Evolutionary conservation across 92 coral and sea anemone species (phyloP), one percentile per base, ranked within the genome.

Genomic region (Pocillopora meandrina): DNA sequence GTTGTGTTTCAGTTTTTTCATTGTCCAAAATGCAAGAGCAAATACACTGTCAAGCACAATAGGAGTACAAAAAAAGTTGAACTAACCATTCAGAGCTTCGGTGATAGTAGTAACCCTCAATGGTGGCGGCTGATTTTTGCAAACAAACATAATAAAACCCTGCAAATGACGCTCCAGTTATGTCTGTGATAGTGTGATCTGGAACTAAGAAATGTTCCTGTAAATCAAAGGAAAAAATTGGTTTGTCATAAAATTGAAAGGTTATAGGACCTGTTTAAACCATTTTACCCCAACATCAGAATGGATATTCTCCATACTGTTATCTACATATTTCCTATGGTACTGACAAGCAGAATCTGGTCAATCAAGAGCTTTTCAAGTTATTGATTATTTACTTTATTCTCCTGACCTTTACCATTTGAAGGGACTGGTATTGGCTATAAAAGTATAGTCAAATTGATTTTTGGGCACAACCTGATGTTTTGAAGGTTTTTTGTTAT

Each of bases 171-270:
- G 99, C 99, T 31, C 99, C 99, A 74, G 61, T 92, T 79, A 97
- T 97, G 70, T 97, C 99, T 78, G 90, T 92, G 74, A 97, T 97
- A 65, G 95, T 97, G 84, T 97, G 99, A 67, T 97, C 99, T 61
- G 99, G 99, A 49, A 97, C 99, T 68, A 97, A 86, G 78, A 97
- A 97, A 67, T 97, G 99, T 85, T 97, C 99, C 99, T 97, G 83
- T 34, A 80, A 82, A 35, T 5, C 11, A 0, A 36, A 17, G 42
- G 42, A 66, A 47, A 74, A 80, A 66, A 72, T 14, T 19, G 52
- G 5, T 42, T 42, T 42, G 52, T 42, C 8, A 34, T 14, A 67
- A 75, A 33, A 56, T 20, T 68, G 61, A 72, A 33, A 15, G 56
- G 79, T 21, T 17, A 34, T 65, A 5, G 10, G 10, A 18, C 8